Evolutionary conservation across 2,797 vertebrate species (phyloP).

Genomic region (Corythornis leucogaster): DNA sequence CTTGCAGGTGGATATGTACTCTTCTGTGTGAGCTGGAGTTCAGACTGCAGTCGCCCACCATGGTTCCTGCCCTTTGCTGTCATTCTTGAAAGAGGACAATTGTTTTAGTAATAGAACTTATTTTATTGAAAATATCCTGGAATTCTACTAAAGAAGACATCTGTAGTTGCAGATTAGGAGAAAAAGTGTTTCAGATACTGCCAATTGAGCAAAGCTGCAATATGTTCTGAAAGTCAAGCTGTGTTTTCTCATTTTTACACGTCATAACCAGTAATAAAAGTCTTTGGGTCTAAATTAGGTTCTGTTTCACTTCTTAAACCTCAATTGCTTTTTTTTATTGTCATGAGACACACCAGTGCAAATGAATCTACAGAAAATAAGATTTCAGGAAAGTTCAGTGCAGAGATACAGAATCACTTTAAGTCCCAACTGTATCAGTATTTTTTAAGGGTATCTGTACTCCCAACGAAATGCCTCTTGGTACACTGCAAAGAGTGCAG

Average conservation of each 20-base stretch:
- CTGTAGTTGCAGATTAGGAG: background rate
- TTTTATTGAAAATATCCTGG: background rate
- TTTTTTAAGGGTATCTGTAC: background rate
- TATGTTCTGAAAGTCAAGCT: slow-evolving; percentile 40
- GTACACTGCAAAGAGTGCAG: background rate
- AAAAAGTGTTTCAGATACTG: background rate
- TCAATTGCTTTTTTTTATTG: background rate
- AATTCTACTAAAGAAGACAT: background rate
- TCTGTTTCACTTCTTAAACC: background rate
- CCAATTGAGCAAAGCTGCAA: slow-evolving; percentile 43
- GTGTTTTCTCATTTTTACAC: slow-evolving; percentile 29
- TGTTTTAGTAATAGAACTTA: background rate
- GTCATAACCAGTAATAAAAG: background rate
- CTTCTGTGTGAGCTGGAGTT: fast-evolving
- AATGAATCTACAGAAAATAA: background rate
- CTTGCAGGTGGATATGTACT: fast-evolving
- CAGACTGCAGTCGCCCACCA: background rate
- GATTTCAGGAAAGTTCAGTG: background rate
- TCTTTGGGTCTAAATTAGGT: slow-evolving; percentile 16
- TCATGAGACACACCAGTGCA: background rate
- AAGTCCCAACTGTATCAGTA: background rate
- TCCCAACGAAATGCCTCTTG: background rate
- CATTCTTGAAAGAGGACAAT: background rate
- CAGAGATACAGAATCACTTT: background rate
- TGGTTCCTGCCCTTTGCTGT: fast-evolving